Evolutionary conservation across 2,888 invertebrate genomes (phyloP), one percentile per base, ranked within the genome.

Genomic region (Agonopterix subpropinquella): DNA sequence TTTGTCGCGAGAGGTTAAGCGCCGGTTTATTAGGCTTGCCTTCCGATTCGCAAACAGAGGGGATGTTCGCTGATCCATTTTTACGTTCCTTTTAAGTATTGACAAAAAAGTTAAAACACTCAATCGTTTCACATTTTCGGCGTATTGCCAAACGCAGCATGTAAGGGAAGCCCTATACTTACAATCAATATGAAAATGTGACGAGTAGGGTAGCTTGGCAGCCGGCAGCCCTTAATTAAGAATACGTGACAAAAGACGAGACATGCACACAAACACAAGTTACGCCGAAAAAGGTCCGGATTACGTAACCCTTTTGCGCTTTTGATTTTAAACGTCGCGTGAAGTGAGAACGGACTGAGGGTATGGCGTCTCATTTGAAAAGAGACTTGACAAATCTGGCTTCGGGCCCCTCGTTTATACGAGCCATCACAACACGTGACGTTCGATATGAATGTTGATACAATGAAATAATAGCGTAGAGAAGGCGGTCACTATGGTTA

Each of bases 221-320:
- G 77, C 77, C 73, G 72, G 72, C 74, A 77, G 77, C 72, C 77
- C 45, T 77, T 89, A 89, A 89, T 89, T 89, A 89, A 87, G 89
- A 88, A 86, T 88, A 89, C 89, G 89, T 89, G 89, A 89, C 87
- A 89, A 89, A 89, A 89, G 89, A 88, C 80, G 86, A 81, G 85
- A 83, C 83, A 79, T 77, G 77, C 80, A 81, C 80, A 84, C 78
- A 84, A 79, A 83, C 73, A 83, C 75, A 82, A 81, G 81, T 76
- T 69, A 74, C 70, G 62, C 61, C 64, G 77, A 85, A 87, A 89
- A 88, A 87, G 88, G 87, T 82, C 77, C 71, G 84, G 87, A 87
- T 86, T 88, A 88, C 67, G 77, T 83, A 82, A 86, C 88, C 85
- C 87, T 80, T 86, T 79, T 84, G 82, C 80, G 84, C 85, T 88